Evolutionary conservation across 2,797 vertebrate species (phyloP), one percentile per base, ranked within the genome.

Genomic region (Pseudomugil gertrudae): DNA sequence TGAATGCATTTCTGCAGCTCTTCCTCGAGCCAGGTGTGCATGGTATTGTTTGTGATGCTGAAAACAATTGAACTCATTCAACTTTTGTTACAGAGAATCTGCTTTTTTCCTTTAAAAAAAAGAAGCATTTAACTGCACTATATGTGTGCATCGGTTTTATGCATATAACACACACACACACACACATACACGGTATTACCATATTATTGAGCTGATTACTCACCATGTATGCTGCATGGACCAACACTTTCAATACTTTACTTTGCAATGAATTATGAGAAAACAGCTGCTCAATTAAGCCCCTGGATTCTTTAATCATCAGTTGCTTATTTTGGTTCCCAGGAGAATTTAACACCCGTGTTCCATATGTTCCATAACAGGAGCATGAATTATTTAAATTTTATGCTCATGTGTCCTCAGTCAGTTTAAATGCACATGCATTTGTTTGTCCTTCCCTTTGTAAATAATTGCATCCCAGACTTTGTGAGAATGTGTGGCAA

Each of bases 241-340:
- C 85, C 65, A 75, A 79, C 72, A 81, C 50, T 40, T 74, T 83
- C 74, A 80, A 62, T 86, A 78, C 81, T 78, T 88, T 70, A 78
- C 63, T 57, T 53, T 57, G 63, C 36, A 51, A 36, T 51, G 57
- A 78, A 76, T 69, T 83, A 59, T 61, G 62, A 24, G 63, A 66
- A 74, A 84, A 67, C 85, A 91, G 81, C 73, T 89, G 88, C 77
- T 87, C 72, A 72, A 68, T 87, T 85, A 86, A 81, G 80, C 61
- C 54, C 65, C 57, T 67, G 63, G 63, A 84, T 84, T 79, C 61
- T 84, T 77, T 83, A 72, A 88, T 89, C 74, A 84, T 69, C 48
- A 69, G 77, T 83, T 81, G 66, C n/a, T n/a, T n/a, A n/a, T 79
- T 64, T 65, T 76, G 80, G 75, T 81, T 87, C 81, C 73, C 72